Conservation (phyloP, 2,888 invertebrate species). For the Phymatocera aterrima region DNA sequence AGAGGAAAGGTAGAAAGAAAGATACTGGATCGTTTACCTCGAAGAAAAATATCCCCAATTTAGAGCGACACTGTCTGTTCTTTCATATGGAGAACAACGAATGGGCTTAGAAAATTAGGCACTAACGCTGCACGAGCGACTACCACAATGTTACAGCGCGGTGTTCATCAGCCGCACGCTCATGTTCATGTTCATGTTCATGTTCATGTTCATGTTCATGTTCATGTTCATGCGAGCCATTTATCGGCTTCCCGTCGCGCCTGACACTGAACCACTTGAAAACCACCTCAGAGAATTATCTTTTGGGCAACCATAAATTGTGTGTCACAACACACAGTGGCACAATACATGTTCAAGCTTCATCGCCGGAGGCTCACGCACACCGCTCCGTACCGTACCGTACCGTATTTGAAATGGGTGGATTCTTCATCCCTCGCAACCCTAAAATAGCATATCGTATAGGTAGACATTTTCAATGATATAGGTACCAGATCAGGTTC, state of each 20-base stretch:
- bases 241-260: conserved; percentile 1
- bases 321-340: background rate
- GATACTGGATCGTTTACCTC: no score
- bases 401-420: background rate
- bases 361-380: background rate
- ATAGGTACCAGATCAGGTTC: no score
- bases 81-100: background rate
- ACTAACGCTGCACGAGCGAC: background rate
- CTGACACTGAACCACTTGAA: conserved; percentile 29
- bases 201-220: no score
- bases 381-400: background rate
- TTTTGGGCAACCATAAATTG: conserved; percentile 12
- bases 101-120: background rate
- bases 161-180: background rate
- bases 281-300: conserved; percentile 23
- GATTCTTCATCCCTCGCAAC: background rate
- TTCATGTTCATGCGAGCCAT: conserved; percentile 6
- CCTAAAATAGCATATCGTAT: no score
- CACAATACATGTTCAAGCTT: conserved; percentile 16
- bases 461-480: no score
- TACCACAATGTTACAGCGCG: background rate
- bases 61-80: background rate
- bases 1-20: background rate
- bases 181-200: no score
- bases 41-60: background rate